A percentile compares a stretch with the other conserved stretches of the same genome.
Evolutionary conservation across 2,888 invertebrate species (phyloP).

Genomic region (Eretmocerus hayati): DNA sequence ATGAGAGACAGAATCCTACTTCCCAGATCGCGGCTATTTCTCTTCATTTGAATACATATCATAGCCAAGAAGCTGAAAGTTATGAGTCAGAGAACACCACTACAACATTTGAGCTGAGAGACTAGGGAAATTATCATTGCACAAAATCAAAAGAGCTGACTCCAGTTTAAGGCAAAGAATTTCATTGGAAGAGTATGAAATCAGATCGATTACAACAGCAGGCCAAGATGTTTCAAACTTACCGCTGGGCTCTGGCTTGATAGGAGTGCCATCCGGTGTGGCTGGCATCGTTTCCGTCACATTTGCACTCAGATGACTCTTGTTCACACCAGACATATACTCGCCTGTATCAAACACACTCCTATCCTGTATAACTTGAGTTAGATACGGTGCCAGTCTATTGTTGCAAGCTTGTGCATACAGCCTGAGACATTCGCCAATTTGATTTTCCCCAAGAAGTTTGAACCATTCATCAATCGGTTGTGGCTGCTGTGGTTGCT

Average conservation of each 20-base stretch:
- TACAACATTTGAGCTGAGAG: not conserved
- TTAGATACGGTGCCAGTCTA: constrained; percentile 69
- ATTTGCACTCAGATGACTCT: constrained; percentile 46
- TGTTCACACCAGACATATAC: constrained; percentile 43
- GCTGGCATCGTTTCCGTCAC: constrained; percentile 48
- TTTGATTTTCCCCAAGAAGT: constrained; percentile 69
- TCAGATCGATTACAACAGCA: too few relatives aligned
- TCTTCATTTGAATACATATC: too few relatives aligned
- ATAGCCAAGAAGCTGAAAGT: too few relatives aligned
- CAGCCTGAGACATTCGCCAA: constrained; percentile 76
- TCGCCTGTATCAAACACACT: constrained; percentile 64
- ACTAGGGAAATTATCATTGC: too few relatives aligned
- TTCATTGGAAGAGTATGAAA: too few relatives aligned
- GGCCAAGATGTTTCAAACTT: constrained; percentile 17
- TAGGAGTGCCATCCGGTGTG: constrained; percentile 42
- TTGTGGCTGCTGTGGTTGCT: constrained; percentile 32
- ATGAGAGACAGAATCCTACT: too few relatives aligned
- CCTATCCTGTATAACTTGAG: constrained; percentile 67
- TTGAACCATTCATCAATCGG: constrained; percentile 87
- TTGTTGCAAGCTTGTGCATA: constrained; percentile 79
- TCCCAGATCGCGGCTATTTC: too few relatives aligned
- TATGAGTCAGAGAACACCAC: too few relatives aligned
- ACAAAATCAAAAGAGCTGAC: too few relatives aligned
- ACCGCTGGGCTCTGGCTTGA: constrained; percentile 41
- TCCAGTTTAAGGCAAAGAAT: too few relatives aligned